Percentiles rank a stretch among this genome's conserved stretches.
These are phyloP conservation scores for Ormyrus pomaceus DNA, from an alignment of 2,888 invertebrate species.

Conservation along the genomic window DNA sequence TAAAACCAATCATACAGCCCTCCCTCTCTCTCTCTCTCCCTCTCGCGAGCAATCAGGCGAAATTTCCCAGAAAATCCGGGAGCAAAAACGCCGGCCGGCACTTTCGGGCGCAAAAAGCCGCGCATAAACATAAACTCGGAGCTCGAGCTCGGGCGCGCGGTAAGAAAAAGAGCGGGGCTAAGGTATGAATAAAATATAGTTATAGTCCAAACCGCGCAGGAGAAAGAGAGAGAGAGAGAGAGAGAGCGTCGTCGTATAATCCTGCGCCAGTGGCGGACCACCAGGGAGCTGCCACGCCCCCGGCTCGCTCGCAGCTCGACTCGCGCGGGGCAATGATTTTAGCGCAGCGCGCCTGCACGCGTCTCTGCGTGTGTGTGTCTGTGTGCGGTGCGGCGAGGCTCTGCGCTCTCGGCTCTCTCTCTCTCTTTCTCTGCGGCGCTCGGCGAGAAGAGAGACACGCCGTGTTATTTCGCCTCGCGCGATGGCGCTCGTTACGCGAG, in stretches of 20 bases:
- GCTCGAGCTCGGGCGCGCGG: neutral
- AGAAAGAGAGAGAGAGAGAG: slow-evolving; percentile 10
- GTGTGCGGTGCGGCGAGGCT: neutral
- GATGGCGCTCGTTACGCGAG: slow-evolving; percentile 32
- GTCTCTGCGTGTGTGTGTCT: neutral
- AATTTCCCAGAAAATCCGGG: slow-evolving; percentile 4
- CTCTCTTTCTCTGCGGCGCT: no score
- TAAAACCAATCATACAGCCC: no score
- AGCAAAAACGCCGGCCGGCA: neutral
- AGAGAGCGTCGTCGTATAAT: slow-evolving; percentile 40
- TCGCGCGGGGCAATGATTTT: slow-evolving; percentile 47
- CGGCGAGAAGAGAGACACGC: no score
- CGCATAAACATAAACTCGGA: neutral
- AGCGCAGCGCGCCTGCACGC: slow-evolving; percentile 21
- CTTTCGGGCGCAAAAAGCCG: neutral
- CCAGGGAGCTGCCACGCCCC: slow-evolving; percentile 56
- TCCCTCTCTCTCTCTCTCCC: neutral
- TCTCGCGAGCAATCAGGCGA: neutral
- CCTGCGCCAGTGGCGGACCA: slow-evolving; percentile 56
- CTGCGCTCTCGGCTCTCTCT: no score
- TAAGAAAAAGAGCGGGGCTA: neutral
- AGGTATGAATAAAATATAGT: slow-evolving; percentile 8
- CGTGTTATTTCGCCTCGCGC: neutral
- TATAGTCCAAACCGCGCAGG: neutral
- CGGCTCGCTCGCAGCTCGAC: slow-evolving; percentile 32